Conservation (phyloP, 2,888 invertebrate genomes). For the Tenodera sinensis region DNA sequence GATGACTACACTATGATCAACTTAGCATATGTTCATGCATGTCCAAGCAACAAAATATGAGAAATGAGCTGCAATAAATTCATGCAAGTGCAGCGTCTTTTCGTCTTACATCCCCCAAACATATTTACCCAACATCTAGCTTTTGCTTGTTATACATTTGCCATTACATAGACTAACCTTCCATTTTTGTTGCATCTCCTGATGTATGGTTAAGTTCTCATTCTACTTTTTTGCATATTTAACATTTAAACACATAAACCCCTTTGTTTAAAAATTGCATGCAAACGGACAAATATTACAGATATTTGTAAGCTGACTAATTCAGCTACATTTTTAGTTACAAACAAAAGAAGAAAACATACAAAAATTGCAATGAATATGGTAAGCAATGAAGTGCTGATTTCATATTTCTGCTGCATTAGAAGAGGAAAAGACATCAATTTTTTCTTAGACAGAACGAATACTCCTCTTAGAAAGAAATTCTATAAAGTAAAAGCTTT, state of each 20-base stretch:
- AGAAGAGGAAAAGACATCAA: background rate
- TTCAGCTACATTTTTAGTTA: background rate
- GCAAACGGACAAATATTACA: background rate
- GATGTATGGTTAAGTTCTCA: too few species aligned
- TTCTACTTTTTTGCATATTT: background rate
- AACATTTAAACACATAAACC: background rate
- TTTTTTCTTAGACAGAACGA: background rate
- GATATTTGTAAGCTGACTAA: background rate
- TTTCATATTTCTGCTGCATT: background rate
- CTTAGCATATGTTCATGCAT: background rate
- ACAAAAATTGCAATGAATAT: background rate
- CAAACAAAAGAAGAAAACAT: background rate
- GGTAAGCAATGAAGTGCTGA: background rate
- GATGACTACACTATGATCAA: background rate
- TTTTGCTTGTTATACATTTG: background rate
- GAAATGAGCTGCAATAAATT: background rate
- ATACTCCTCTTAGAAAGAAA: background rate
- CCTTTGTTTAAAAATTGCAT: background rate
- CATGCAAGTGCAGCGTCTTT: background rate
- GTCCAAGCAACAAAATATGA: background rate
- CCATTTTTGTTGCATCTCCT: background rate
- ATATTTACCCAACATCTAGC: background rate
- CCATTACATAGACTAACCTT: background rate
- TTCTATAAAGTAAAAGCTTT: background rate
- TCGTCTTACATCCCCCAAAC: background rate